These are phyloP conservation scores for Coelopa frigida DNA, from an alignment of 1,140 invertebrate genomes.

Conservation along the genomic window DNA sequence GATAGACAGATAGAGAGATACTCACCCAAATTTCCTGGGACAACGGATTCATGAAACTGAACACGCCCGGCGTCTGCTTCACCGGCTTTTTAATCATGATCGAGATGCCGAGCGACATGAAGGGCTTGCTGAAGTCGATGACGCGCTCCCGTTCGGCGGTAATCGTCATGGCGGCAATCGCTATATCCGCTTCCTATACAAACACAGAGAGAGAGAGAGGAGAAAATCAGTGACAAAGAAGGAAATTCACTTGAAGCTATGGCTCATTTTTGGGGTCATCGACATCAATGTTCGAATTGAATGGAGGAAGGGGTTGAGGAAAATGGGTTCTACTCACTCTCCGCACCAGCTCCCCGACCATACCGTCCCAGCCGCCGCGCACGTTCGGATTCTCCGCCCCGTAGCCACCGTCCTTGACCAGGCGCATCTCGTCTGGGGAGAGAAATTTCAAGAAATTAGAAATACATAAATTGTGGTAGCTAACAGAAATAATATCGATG, in stretches of 20 bases:
- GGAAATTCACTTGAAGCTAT: too few species aligned
- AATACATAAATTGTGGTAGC: too few species aligned
- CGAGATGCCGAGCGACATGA: constrained; percentile 95
- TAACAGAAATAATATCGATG: too few species aligned
- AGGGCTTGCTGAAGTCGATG: constrained; percentile 96
- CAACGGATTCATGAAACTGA: constrained; percentile 95
- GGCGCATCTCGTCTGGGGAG: constrained; percentile 63
- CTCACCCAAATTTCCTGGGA: constrained; percentile 93
- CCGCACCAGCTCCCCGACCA: constrained; percentile 92
- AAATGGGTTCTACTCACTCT: constrained; percentile 77
- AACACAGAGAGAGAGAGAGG: neutral
- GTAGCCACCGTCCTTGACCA: constrained; percentile 79
- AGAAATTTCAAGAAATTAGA: too few species aligned
- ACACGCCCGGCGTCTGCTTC: constrained; percentile 87
- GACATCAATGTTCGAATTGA: too few species aligned
- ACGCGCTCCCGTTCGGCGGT: constrained; percentile 88
- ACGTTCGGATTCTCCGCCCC: constrained; percentile 70
- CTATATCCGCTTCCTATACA: constrained; percentile 88
- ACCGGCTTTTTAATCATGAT: constrained; percentile 96
- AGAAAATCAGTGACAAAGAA: too few species aligned
- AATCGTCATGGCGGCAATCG: constrained; percentile 92
- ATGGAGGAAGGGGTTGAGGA: too few species aligned
- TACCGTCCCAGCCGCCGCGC: constrained; percentile 84
- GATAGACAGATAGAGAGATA: constrained; percentile 14
- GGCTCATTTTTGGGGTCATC: too few species aligned